Conservation (phyloP, 2,113 vertebrate species). For the Callorhinus ursinus region DNA sequence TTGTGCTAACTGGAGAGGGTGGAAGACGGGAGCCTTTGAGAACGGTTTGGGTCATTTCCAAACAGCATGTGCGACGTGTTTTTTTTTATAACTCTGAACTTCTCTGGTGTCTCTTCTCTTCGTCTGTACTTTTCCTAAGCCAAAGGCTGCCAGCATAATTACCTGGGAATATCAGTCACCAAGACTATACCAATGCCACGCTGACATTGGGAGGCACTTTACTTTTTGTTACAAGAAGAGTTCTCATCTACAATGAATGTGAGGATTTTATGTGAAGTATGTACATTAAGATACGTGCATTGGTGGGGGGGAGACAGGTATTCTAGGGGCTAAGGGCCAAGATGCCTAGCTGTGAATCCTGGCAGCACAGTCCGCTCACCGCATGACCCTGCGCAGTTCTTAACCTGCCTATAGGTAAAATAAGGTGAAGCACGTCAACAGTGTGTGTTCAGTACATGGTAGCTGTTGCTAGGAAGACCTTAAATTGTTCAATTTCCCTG, state of each 20-base stretch:
- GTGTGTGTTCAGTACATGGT: not conserved
- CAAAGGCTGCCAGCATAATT: not conserved
- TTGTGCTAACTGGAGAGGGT: not conserved
- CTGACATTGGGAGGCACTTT: not conserved
- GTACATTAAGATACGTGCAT: not conserved
- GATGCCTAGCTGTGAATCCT: not conserved
- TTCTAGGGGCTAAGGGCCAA: not conserved
- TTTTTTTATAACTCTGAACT: not conserved
- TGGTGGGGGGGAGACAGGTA: no score
- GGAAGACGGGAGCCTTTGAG: not conserved
- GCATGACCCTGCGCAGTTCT: not conserved
- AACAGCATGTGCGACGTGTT: not conserved
- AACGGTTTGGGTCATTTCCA: not conserved
- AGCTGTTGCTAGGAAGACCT: not conserved
- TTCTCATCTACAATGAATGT: not conserved
- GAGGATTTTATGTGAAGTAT: not conserved
- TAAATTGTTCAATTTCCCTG: not conserved
- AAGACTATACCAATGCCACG: not conserved
- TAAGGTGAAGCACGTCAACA: not conserved
- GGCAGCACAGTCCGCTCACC: not conserved
- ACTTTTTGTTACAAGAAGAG: not conserved
- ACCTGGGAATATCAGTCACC: not conserved
- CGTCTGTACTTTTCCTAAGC: conserved; percentile 2
- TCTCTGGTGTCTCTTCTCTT: not conserved
- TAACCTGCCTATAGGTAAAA: not conserved